Evolutionary conservation across 2,888 invertebrate genomes (phyloP).

Genomic region (Prenolepis imparis): DNA sequence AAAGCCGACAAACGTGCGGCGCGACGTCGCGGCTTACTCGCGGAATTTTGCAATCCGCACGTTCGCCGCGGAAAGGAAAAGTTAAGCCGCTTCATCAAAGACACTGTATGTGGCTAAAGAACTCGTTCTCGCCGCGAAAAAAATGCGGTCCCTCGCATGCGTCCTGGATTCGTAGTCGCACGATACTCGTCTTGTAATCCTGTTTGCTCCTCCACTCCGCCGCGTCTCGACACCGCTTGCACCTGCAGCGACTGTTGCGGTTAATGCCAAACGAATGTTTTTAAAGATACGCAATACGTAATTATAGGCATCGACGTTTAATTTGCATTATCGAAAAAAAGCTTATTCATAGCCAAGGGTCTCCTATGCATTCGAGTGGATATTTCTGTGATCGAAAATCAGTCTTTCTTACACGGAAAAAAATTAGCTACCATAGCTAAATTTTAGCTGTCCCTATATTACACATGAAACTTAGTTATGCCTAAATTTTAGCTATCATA

Average conservation of each 20-base stretch:
- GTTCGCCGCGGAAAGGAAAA: constrained; percentile 50
- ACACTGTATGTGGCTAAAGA: constrained; percentile 39
- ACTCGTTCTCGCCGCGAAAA: constrained; percentile 64
- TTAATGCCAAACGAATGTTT: constrained; percentile 35
- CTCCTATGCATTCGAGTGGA: not conserved
- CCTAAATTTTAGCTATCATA: no score
- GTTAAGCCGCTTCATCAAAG: constrained; percentile 48
- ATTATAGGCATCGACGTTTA: not conserved
- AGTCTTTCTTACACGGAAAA: not conserved
- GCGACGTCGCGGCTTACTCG: constrained; percentile 2
- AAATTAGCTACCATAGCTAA: no score
- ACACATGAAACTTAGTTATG: no score
- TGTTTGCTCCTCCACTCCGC: constrained; percentile 27
- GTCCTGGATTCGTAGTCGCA: constrained; percentile 22
- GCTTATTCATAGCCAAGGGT: not conserved
- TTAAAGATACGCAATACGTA: constrained; percentile 12
- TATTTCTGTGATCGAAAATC: not conserved
- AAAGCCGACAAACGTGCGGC: constrained; percentile 26
- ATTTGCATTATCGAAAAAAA: not conserved
- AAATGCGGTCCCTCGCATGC: constrained; percentile 47
- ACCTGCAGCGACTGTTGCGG: constrained; percentile 7
- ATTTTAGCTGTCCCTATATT: no score
- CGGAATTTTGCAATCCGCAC: constrained; percentile 48
- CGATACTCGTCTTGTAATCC: constrained; percentile 53
- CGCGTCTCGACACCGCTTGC: not conserved